phyloP scores from a whole-genome alignment of 2,888 invertebrate genomes.

The Reticulitermes lucifugus region DNA sequence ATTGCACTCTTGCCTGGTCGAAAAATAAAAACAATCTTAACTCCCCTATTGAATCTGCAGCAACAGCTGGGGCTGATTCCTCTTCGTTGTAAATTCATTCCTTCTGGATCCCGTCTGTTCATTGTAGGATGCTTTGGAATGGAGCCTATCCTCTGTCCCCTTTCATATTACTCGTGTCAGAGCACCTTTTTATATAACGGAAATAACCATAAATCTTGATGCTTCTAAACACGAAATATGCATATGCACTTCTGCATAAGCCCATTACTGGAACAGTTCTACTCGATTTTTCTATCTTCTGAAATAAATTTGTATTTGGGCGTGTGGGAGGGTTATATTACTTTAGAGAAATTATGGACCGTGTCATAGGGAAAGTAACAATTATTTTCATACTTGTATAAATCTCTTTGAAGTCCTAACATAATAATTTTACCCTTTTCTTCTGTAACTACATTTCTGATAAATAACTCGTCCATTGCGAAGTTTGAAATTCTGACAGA shows the following conservation, averaged over 20 bases:
- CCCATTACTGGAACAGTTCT: background rate
- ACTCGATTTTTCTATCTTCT: background rate
- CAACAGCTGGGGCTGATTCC: conserved; percentile 12
- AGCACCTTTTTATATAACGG: background rate
- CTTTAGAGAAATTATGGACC: background rate
- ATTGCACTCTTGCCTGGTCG: background rate
- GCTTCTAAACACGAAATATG: background rate
- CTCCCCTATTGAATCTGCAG: background rate
- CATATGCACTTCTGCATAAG: background rate
- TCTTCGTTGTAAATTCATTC: background rate
- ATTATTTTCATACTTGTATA: background rate
- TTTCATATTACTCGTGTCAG: background rate
- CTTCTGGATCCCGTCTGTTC: background rate
- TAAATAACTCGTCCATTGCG: too few species aligned
- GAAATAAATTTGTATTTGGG: background rate
- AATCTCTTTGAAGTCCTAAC: too few species aligned
- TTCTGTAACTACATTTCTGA: too few species aligned
- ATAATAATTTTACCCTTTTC: too few species aligned
- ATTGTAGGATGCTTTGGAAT: too few species aligned
- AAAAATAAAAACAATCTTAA: background rate
- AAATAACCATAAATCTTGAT: background rate
- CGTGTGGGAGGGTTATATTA: background rate
- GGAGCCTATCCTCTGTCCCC: background rate
- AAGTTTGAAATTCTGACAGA: too few species aligned
- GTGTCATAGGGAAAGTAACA: background rate